phyloP scores from a whole-genome alignment of 2,113 vertebrate genomes.

The Pelecanus crispus region DNA sequence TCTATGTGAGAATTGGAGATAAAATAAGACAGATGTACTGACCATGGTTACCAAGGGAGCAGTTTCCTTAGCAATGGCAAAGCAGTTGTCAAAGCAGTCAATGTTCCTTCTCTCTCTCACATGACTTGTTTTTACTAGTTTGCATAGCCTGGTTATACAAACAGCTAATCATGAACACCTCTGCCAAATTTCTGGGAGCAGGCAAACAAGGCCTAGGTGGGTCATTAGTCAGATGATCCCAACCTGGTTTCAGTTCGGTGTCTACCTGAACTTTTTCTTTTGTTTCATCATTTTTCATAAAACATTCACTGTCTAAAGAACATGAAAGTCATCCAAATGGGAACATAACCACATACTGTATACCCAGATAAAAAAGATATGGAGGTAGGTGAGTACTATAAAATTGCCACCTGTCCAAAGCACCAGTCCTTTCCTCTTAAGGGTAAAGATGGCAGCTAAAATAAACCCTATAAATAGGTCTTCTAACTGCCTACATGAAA shows the following conservation, averaged over 20 bases:
- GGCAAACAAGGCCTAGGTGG: slow-evolving; percentile 21
- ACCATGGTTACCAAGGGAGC: slow-evolving; percentile 80
- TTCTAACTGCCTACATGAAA: neutral
- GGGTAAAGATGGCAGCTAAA: slow-evolving; percentile 22
- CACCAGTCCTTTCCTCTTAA: neutral
- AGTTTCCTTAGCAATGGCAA: slow-evolving; percentile 77
- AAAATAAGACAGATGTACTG: slow-evolving; percentile 78
- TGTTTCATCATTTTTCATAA: neutral
- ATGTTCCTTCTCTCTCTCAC: slow-evolving; percentile 47
- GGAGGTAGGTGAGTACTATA: neutral
- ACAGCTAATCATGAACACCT: slow-evolving; percentile 40
- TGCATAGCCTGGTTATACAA: slow-evolving; percentile 58
- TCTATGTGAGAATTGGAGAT: slow-evolving; percentile 66
- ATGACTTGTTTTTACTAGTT: slow-evolving; percentile 65
- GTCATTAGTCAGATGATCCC: neutral
- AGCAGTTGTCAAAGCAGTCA: slow-evolving; percentile 71
- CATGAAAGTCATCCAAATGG: neutral
- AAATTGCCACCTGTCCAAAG: slow-evolving; percentile 29
- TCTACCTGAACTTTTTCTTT: neutral
- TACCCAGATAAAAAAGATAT: neutral
- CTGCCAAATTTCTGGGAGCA: neutral
- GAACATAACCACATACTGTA: neutral
- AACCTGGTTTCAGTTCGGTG: neutral
- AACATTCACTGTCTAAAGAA: neutral
- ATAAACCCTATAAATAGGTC: slow-evolving; percentile 24